These are phyloP conservation scores for Sphyrna mokarran DNA, from an alignment of 2,113 vertebrate species.

Conservation along the genomic window DNA sequence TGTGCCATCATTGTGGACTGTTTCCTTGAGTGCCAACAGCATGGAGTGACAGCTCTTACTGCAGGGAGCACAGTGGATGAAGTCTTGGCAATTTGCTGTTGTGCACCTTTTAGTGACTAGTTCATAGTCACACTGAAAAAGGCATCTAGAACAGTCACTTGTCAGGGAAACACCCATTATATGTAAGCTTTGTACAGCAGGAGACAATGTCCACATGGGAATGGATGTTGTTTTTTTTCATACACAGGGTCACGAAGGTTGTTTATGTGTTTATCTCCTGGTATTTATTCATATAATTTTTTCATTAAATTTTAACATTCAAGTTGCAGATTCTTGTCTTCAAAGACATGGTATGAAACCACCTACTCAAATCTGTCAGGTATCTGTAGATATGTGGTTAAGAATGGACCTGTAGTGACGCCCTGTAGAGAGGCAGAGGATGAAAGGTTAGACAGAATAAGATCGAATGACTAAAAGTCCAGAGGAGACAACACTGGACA, in stretches of 20 bases:
- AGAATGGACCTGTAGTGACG: background rate
- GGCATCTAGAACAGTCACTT: background rate
- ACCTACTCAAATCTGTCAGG: background rate
- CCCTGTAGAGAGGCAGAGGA: background rate
- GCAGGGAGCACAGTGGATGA: background rate
- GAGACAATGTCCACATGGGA: background rate
- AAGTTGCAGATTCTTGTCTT: background rate
- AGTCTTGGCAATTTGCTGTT: background rate
- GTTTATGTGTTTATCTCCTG: background rate
- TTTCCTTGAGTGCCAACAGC: background rate
- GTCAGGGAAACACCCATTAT: no score
- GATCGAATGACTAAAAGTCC: background rate
- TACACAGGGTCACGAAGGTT: background rate
- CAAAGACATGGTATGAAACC: background rate
- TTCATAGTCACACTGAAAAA: background rate
- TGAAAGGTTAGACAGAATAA: background rate
- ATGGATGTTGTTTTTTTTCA: background rate
- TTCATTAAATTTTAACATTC: background rate
- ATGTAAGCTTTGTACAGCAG: background rate
- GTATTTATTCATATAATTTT: background rate
- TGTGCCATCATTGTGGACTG: conserved; percentile 3
- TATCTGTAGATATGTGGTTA: background rate
- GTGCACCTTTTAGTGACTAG: background rate
- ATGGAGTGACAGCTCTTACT: background rate
- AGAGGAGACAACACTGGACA: background rate